These are phyloP conservation scores for Pteria penguin DNA, from an alignment of 2,888 invertebrate genomes.

Conservation along the genomic window DNA sequence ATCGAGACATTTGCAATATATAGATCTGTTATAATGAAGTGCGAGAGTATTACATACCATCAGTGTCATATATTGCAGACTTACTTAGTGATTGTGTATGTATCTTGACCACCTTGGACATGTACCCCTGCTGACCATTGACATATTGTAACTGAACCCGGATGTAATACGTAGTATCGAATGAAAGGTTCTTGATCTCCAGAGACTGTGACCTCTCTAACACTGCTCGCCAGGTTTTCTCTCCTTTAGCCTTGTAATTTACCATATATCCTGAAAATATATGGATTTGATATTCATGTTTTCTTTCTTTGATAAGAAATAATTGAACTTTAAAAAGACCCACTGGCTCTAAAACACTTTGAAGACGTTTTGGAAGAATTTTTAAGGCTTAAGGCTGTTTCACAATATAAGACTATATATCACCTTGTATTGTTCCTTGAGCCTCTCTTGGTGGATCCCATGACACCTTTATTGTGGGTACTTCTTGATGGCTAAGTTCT, in stretches of 20 bases:
- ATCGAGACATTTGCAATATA: no score
- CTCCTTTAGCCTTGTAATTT: slow-evolving; percentile 24
- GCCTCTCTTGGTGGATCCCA: slow-evolving; percentile 18
- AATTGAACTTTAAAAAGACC: not conserved
- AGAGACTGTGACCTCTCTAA: slow-evolving; percentile 15
- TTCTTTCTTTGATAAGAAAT: not conserved
- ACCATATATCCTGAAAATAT: slow-evolving; percentile 30
- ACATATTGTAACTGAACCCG: slow-evolving; percentile 20
- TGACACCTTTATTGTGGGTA: slow-evolving; percentile 9
- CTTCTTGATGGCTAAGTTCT: slow-evolving; percentile 13
- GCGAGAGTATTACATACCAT: no score
- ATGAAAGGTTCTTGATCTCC: slow-evolving; percentile 31
- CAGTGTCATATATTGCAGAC: no score
- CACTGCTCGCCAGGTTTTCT: slow-evolving; percentile 16
- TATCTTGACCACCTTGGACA: slow-evolving; percentile 9
- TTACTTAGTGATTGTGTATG: slow-evolving; percentile 24
- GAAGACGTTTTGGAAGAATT: not conserved
- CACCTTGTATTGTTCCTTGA: slow-evolving; percentile 19
- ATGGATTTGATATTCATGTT: not conserved
- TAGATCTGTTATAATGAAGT: no score
- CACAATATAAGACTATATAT: not conserved
- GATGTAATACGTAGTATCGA: slow-evolving; percentile 36
- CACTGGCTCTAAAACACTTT: not conserved
- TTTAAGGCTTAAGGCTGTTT: not conserved
- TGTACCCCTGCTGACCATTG: not conserved